These are phyloP conservation scores for Gyps fulvus DNA, from an alignment of 2,113 vertebrate genomes.

Conservation along the genomic window DNA sequence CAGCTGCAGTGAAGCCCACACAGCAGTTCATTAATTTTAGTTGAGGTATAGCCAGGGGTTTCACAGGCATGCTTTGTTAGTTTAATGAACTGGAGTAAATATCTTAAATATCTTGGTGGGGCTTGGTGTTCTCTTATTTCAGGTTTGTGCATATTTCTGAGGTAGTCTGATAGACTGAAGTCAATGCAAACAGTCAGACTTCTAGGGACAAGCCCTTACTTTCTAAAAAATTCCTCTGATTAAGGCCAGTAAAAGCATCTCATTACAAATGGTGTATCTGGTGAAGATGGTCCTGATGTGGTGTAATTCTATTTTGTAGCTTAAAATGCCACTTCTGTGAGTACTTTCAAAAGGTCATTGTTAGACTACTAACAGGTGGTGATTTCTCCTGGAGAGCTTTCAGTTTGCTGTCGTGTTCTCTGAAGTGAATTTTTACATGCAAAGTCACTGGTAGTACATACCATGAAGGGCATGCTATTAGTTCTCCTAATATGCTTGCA, in stretches of 20 bases:
- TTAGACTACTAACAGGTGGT: background rate
- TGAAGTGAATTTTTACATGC: background rate
- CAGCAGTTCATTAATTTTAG: background rate
- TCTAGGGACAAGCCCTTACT: background rate
- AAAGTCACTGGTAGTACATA: too few relatives aligned
- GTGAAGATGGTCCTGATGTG: background rate
- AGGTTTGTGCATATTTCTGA: background rate
- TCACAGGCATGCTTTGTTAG: background rate
- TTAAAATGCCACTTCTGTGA: background rate
- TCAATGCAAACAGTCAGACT: background rate
- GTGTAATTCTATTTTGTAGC: background rate
- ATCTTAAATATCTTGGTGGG: slow-evolving; percentile 2
- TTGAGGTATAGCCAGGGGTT: background rate
- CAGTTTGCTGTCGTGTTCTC: background rate
- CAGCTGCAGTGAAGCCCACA: background rate
- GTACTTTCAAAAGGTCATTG: background rate
- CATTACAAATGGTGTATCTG: background rate
- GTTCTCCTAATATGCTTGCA: background rate
- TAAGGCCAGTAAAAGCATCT: background rate
- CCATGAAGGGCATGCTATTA: background rate
- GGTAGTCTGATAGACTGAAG: background rate
- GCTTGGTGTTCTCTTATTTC: background rate
- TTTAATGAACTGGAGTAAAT: slow-evolving; percentile 14
- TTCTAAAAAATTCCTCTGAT: background rate
- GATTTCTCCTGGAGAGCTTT: background rate